phyloP scores from a whole-genome alignment of 1,140 invertebrate genomes.

The Drosophila ficusphila region DNA sequence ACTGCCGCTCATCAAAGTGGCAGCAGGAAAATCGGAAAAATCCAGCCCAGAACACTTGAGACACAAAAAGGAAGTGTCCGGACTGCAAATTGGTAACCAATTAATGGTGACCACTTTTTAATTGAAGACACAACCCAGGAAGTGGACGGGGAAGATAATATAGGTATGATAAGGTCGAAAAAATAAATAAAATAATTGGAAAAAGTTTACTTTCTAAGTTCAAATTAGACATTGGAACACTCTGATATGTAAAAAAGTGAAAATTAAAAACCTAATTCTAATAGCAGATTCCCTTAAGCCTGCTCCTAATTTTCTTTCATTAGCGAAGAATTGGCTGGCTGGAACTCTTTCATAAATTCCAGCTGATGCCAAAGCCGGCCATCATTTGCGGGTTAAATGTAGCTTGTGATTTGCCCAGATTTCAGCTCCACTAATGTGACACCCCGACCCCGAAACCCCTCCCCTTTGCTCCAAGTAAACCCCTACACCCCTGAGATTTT shows the following conservation, averaged over 20 bases:
- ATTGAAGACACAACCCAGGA: conserved; percentile 58
- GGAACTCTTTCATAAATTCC: conserved; percentile 52
- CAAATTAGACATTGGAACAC: too few species aligned
- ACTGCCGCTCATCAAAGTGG: conserved; percentile 59
- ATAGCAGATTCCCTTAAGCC: neutral
- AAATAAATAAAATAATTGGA: conserved; percentile 7
- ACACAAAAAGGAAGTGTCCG: conserved; percentile 33
- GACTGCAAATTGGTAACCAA: conserved; percentile 72
- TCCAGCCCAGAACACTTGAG: conserved; percentile 41
- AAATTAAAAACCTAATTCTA: neutral
- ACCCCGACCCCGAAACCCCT: conserved; percentile 5
- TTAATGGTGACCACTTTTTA: conserved; percentile 66
- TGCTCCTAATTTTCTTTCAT: conserved; percentile 3
- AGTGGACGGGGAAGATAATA: neutral
- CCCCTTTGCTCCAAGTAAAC: neutral
- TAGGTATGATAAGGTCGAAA: neutral
- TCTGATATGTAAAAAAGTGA: too few species aligned
- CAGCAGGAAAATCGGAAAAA: conserved; percentile 15
- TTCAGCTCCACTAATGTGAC: conserved; percentile 48
- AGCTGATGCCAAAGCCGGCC: conserved; percentile 59
- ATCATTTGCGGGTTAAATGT: conserved; percentile 76
- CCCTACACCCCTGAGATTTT: conserved; percentile 19
- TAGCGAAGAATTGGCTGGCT: neutral
- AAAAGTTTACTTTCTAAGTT: too few species aligned
- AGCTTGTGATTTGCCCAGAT: conserved; percentile 76